Evolutionary conservation across 2,797 vertebrate species (phyloP), one percentile per base, ranked within the genome.

Genomic region (Mastacembelus armatus): DNA sequence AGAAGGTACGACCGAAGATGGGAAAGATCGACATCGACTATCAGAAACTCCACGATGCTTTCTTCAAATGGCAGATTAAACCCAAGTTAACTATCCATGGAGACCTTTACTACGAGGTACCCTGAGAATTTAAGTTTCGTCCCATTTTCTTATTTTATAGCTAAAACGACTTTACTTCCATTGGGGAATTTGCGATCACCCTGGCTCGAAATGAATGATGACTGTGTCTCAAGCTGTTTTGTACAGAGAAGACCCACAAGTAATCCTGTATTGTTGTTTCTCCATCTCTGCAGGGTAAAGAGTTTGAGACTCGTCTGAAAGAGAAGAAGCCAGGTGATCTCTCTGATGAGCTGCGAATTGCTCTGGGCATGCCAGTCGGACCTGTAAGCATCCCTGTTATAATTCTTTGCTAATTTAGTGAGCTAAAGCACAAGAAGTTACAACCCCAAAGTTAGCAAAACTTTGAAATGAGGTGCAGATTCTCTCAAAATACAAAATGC

Each of bases 61-160:
- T 98, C 92, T 98, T 98, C 92, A 98, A 98, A 51, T 98, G 97
- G 97, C 97, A 98, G 85, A 98, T 96, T 68, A 98, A 98, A 56
- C 96, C 96, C 2, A 98, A 98, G 47, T 94, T 98, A 72, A 96
- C 96, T 1, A 98, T 98, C 79, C 96, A 98, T 0, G 96, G 96
- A 40, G 96, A 98, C 82, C 92, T 98, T 24, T 98, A 97, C 75
- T 98, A 98, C 0, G 96, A 98, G 96, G 95, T 95, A 66, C 11
- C n/a, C 3, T 1, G 1, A 15, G 6, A 18, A 1, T 14, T 8
- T 0, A 6, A 4, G 0, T 4, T 36, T 10, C 8, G 29, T 3
- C 7, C 22, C 2, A n/a, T n/a, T n/a, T 10, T 11, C 12, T 1
- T n/a, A 11, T 22, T 10, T 21, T 9, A 9, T 1, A 3, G 18